phyloP scores from a whole-genome alignment of 2,888 invertebrate species.

The Cataglyphis cursor region DNA sequence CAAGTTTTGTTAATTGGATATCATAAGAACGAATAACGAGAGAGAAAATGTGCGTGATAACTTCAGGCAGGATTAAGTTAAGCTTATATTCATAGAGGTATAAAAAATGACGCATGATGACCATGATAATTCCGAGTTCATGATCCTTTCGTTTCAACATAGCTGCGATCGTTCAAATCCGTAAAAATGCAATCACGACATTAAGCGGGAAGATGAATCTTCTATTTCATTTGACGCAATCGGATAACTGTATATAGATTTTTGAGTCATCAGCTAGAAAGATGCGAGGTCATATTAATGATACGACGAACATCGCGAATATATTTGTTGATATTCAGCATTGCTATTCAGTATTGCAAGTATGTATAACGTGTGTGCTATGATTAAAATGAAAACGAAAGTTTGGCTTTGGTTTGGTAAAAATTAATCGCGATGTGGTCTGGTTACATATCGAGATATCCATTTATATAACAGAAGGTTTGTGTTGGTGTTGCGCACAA shows the following conservation, averaged over 20 bases:
- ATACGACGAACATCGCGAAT: constrained; percentile 71
- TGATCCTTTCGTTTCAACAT: constrained; percentile 60
- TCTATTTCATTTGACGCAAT: constrained; percentile 55
- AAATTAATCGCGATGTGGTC: not conserved
- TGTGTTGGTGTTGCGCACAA: not conserved
- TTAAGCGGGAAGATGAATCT: constrained; percentile 65
- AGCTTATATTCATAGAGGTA: constrained; percentile 23
- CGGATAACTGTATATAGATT: constrained; percentile 69
- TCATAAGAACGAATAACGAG: not conserved
- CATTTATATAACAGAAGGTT: not conserved
- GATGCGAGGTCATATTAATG: constrained; percentile 77
- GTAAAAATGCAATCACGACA: constrained; percentile 83
- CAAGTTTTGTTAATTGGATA: not conserved
- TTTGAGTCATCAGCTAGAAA: constrained; percentile 60
- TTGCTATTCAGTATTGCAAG: not conserved
- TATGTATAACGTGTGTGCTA: not conserved
- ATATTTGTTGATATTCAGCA: constrained; percentile 14
- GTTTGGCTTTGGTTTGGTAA: not conserved
- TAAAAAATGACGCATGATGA: constrained; percentile 33
- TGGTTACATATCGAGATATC: not conserved
- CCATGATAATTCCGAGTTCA: constrained; percentile 66
- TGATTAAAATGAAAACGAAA: not conserved
- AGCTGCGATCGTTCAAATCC: constrained; percentile 78
- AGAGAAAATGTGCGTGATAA: constrained; percentile 11
- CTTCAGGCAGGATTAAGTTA: constrained; percentile 1